phyloP scores from a whole-genome alignment of 2,797 vertebrate species.

The Etheostoma nigrum region DNA sequence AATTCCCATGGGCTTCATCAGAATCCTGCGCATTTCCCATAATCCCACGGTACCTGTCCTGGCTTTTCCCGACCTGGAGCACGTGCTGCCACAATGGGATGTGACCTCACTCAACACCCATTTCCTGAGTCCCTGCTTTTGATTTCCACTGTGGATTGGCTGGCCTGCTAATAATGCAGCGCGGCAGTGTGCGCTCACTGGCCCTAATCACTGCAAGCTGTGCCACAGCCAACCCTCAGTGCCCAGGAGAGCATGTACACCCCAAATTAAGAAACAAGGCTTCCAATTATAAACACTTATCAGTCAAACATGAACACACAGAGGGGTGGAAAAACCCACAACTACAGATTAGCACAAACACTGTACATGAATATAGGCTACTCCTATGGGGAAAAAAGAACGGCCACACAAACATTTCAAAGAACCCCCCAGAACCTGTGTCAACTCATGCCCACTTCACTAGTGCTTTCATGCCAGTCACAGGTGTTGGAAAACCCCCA shows the following conservation, averaged over 20 bases:
- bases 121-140: conserved; percentile 85
- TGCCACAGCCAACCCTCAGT: conserved; percentile 52
- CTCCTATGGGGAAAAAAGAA: conserved; percentile 36
- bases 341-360: conserved; percentile 48
- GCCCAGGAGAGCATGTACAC: conserved; percentile 60
- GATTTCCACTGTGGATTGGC: conserved; percentile 87
- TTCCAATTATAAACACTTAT: conserved; percentile 73
- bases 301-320: conserved; percentile 30
- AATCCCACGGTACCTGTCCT: conserved; percentile 81
- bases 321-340: conserved; percentile 4
- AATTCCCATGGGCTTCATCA: conserved; percentile 26
- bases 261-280: conserved; percentile 72
- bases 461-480: conserved; percentile 54
- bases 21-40: conserved; percentile 65
- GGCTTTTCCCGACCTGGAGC: conserved; percentile 79
- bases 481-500: conserved; percentile 65
- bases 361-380: conserved; percentile 7
- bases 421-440: conserved; percentile 38
- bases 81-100: conserved; percentile 77
- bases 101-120: conserved; percentile 84
- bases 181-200: conserved; percentile 44
- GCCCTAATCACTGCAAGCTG: conserved; percentile 75
- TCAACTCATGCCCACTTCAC: conserved; percentile 54
- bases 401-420: conserved; percentile 31
- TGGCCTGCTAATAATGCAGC: conserved; percentile 75